Base-by-base conservation (phyloP, 2,113 vertebrate species). In the Athene cunicularia region DNA sequence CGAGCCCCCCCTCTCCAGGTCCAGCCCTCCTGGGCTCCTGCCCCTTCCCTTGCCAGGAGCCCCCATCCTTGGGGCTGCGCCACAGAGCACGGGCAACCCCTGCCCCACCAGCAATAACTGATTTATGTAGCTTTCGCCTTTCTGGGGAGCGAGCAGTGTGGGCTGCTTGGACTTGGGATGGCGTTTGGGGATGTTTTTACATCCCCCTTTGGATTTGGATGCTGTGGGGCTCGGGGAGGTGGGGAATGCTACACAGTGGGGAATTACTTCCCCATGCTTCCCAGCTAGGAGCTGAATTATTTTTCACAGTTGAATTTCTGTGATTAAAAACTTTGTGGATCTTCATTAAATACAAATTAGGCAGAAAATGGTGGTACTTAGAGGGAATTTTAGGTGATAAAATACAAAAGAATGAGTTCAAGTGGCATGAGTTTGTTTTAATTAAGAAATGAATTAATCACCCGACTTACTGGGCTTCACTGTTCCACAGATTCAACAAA, bases 401-500 rank as follows among this genome's bases (percentile, higher is more conserved):
- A 98, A 98, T 98, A 98, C 97, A 98, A 98, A 98, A 98, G 98
- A 98, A 98, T 97, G 98, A 98, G 98, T 98, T 98, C 98, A 98
- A 98, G 98, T 98, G 98, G 97, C 98, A 97, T n/a, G 91, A 98
- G 98, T 98, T 98, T 98, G 98, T 98, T 98, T 98, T 98, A 98
- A 98, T 98, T 98, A 98, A 98, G 98, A 98, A 98, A 97, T 96
- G 97, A 98, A 98, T 98, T 98, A 98, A 98, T 98, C 98, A 98
- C 98, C 93, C 90, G 27, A 98, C 97, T 98, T 97, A 96, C 71
- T 94, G 97, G 97, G 97, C 97, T 97, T 97, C 94, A 93, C 98
- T 98, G 93, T 97, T 97, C 97, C 95, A 80, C 98, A 99, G 99
- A 99, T 98, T 99, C 99, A 95, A 99, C 99, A 98, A 99, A 99